Percentiles rank a stretch among this genome's conserved stretches.
phyloP scores from a whole-genome alignment of 2,797 vertebrate species.

The Myotis daubentonii region DNA sequence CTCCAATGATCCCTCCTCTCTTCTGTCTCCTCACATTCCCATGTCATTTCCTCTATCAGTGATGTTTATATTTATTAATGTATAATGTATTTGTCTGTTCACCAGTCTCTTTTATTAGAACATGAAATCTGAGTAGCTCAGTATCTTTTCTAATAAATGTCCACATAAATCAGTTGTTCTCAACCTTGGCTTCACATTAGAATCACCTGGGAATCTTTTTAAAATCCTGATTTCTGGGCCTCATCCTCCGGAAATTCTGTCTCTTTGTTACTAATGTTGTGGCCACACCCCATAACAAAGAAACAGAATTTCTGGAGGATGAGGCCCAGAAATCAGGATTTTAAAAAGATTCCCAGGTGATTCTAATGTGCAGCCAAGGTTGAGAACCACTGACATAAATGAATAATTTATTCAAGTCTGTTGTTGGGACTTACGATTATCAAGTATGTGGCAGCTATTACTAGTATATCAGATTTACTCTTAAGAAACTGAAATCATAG shows the following conservation, averaged over 20 bases:
- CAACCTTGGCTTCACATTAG: too few species aligned
- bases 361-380: too few species aligned
- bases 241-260: too few species aligned
- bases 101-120: neutral
- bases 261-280: too few species aligned
- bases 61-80: neutral
- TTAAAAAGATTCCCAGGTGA: too few species aligned
- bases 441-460: neutral
- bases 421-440: neutral
- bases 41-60: neutral
- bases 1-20: neutral
- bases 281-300: too few species aligned
- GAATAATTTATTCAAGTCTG: neutral
- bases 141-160: neutral
- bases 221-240: too few species aligned
- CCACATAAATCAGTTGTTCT: neutral
- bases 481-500: slow-evolving; percentile 22
- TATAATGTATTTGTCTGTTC: neutral
- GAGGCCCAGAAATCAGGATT: too few species aligned
- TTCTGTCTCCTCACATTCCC: neutral
- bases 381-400: neutral
- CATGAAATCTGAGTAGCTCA: neutral
- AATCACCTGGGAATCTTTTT: too few species aligned
- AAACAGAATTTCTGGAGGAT: too few species aligned
- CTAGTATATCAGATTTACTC: neutral